These are phyloP conservation scores for Ameiurus melas DNA, from an alignment of 2,113 vertebrate species.

Conservation along the genomic window DNA sequence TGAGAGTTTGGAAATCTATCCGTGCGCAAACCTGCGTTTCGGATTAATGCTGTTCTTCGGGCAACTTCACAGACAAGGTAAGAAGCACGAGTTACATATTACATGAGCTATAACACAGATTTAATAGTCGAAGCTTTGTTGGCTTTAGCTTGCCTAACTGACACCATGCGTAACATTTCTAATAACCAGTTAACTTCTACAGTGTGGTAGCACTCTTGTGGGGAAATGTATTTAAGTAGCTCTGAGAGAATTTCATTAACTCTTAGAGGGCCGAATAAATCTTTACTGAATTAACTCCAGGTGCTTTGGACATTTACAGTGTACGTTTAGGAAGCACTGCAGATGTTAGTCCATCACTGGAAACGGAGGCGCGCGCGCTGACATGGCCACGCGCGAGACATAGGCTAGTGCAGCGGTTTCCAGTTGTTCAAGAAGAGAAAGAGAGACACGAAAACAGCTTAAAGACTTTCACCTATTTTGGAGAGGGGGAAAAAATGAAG, in stretches of 20 bases:
- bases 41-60: background rate
- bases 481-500: conserved; percentile 64
- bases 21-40: background rate
- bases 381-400: background rate
- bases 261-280: background rate
- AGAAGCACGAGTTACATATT: background rate
- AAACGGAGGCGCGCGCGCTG: background rate
- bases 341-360: background rate
- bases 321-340: background rate
- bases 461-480: conserved; percentile 17
- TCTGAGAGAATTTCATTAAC: background rate
- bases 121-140: background rate
- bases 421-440: background rate
- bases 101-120: background rate
- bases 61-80: background rate
- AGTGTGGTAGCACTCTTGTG: too few species aligned
- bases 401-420: background rate
- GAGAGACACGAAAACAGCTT: background rate
- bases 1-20: conserved; percentile 17
- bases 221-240: background rate
- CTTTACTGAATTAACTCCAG: background rate
- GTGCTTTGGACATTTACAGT: background rate
- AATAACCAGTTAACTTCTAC: background rate
- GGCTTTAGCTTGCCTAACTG: background rate
- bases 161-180: background rate